Percentiles rank a stretch among this genome's conserved stretches.
These are phyloP conservation scores for Habropoda laboriosa DNA, from an alignment of 1,140 invertebrate species.

Conservation along the genomic window DNA sequence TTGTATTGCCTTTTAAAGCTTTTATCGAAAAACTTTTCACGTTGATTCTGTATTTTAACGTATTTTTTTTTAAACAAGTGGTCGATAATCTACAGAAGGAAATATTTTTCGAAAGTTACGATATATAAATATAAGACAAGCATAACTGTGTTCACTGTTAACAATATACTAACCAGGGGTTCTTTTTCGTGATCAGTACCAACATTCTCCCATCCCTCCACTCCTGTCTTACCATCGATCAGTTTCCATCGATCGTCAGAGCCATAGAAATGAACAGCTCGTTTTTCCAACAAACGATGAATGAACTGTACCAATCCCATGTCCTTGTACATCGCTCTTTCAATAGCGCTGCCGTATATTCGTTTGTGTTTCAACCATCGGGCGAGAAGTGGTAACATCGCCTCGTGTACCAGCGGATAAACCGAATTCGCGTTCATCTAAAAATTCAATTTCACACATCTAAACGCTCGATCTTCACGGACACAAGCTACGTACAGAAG, in stretches of 20 bases:
- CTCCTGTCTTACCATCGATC: slow-evolving; percentile 79
- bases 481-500: too few species aligned
- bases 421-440: slow-evolving; percentile 80
- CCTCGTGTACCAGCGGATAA: slow-evolving; percentile 81
- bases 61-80: too few species aligned
- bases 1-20: too few species aligned
- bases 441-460: slow-evolving; percentile 14
- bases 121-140: background rate
- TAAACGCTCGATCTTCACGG: background rate
- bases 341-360: slow-evolving; percentile 81
- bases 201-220: slow-evolving; percentile 81
- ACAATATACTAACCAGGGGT: slow-evolving; percentile 72
- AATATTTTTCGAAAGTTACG: background rate
- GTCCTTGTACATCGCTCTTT: slow-evolving; percentile 82
- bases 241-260: slow-evolving; percentile 81
- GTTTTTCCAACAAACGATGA: slow-evolving; percentile 83
- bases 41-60: too few species aligned
- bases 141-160: background rate
- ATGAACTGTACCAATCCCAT: slow-evolving; percentile 83
- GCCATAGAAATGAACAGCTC: slow-evolving; percentile 82
- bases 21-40: too few species aligned
- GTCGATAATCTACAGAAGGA: too few species aligned
- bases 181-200: slow-evolving; percentile 79
- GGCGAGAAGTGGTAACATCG: slow-evolving; percentile 76
- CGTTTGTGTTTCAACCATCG: slow-evolving; percentile 79